Conservation (phyloP, 2,797 vertebrate genomes). For the Sebastes cheni region DNA sequence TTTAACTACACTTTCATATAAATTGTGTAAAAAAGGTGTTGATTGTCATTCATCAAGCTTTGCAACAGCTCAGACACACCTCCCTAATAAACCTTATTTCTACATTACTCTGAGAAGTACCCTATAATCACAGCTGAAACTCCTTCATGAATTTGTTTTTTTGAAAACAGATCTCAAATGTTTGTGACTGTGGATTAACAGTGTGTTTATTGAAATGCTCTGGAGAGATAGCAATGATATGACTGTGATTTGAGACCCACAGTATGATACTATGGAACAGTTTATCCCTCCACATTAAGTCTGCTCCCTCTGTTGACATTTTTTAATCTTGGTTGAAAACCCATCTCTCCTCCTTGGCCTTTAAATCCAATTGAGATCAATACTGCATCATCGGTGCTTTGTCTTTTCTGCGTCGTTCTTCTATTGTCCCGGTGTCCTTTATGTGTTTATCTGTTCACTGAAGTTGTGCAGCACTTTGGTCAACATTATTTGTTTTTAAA, state of each 20-base stretch:
- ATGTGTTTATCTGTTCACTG: background rate
- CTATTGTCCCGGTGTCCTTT: slow-evolving; percentile 12
- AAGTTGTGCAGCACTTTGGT: background rate
- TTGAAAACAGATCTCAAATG: background rate
- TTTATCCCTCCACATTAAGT: slow-evolving; percentile 24
- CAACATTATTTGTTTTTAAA: slow-evolving; percentile 5
- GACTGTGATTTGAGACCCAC: background rate
- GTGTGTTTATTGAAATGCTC: background rate
- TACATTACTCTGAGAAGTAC: background rate
- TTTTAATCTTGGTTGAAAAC: slow-evolving; percentile 42
- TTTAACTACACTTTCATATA: background rate
- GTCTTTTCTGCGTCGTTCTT: slow-evolving; percentile 17
- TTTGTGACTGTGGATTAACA: slow-evolving; percentile 1
- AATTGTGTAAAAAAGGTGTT: background rate
- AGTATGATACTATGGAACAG: background rate
- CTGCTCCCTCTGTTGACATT: slow-evolving; percentile 44
- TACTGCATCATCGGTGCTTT: slow-evolving; percentile 41
- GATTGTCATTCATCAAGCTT: background rate
- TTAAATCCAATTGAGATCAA: slow-evolving; percentile 60
- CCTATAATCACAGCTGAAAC: background rate
- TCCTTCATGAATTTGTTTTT: background rate
- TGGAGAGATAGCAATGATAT: background rate
- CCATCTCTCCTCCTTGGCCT: slow-evolving; percentile 43
- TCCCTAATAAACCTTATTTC: background rate
- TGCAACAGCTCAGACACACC: background rate